phyloP scores from a whole-genome alignment of 2,888 invertebrate genomes.

The Phyllotreta striolata region DNA sequence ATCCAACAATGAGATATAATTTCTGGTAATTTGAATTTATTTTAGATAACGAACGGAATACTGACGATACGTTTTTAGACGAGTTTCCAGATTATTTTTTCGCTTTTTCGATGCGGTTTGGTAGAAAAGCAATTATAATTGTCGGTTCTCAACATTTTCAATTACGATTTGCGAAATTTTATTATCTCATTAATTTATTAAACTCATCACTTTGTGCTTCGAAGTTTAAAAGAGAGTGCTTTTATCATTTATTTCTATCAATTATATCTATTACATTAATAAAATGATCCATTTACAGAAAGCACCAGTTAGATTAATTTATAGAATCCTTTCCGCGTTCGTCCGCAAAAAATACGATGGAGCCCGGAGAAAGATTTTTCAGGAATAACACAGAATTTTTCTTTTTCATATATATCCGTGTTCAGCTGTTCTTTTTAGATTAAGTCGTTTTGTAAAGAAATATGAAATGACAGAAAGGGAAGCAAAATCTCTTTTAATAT shows the following conservation, averaged over 20 bases:
- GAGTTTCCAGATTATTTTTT: constrained; percentile 11
- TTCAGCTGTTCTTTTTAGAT: constrained; percentile 41
- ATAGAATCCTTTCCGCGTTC: constrained; percentile 6
- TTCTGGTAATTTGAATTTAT: constrained; percentile 37
- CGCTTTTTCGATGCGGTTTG: neutral
- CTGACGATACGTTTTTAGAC: constrained; percentile 22
- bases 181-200: too few species aligned
- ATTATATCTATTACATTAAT: too few species aligned
- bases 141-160: too few species aligned
- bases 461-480: constrained; percentile 44
- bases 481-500: constrained; percentile 42
- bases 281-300: too few species aligned
- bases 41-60: constrained; percentile 29
- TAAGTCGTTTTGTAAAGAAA: constrained; percentile 40
- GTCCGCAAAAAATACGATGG: constrained; percentile 10
- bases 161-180: too few species aligned
- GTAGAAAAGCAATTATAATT: too few species aligned
- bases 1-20: constrained; percentile 41
- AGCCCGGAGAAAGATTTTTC: constrained; percentile 23
- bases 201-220: too few species aligned
- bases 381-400: constrained; percentile 30
- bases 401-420: constrained; percentile 37
- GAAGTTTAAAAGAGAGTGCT: too few species aligned
- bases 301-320: constrained; percentile 2
- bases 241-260: too few species aligned